Base-by-base conservation (phyloP, 2,113 vertebrate genomes). In the Sakesphorus luctuosus region DNA sequence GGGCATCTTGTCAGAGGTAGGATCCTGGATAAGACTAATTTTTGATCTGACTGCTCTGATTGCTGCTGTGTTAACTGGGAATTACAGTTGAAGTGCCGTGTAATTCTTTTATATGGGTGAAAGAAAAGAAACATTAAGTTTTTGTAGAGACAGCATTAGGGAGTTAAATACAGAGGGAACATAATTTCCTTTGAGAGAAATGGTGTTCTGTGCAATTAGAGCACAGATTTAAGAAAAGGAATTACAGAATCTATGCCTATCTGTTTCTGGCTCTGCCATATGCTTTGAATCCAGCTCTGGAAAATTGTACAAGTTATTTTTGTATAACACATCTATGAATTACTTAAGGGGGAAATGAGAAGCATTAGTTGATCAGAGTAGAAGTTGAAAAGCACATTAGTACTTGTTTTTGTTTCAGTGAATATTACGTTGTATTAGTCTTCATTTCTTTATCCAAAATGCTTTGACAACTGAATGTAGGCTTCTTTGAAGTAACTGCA, bases 21-120 rank as follows among this genome's bases (percentile, higher is more conserved):
- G 53, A 82, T 89, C 21, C 49, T 93, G 77, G 23, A 62, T 74
- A 65, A 84, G 68, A 40, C n/a, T 74, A 33, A 80, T 71, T 92
- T 95, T 90, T 90, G 46, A 80, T 94, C 36, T 89, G 80, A 50
- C 25, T 88, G 49, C 80, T 94, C 36, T 89, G 80, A 47, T 26
- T 82, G 82, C 72, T 84, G 63, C 47, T 77, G 43, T 63, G 20
- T 81, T 94, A 84, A 75, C 56, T 3, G 3, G 40, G 35, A 83
- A 67, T 80, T 85, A 43, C 1, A 5, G 18, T 18, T 95, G 55
- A 77, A 82, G 36, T 67, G 43, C 59, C 71, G 4, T 16, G 8
- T 52, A 61, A 77, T 59, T 92, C 24, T 77, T 87, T 85, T 49
- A 35, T 59, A 63, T 52, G 13, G 4, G 9, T 88, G 43, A 73